Evolutionary conservation across 2,888 invertebrate species (phyloP).

Genomic region (Sphecodes monilicornis): DNA sequence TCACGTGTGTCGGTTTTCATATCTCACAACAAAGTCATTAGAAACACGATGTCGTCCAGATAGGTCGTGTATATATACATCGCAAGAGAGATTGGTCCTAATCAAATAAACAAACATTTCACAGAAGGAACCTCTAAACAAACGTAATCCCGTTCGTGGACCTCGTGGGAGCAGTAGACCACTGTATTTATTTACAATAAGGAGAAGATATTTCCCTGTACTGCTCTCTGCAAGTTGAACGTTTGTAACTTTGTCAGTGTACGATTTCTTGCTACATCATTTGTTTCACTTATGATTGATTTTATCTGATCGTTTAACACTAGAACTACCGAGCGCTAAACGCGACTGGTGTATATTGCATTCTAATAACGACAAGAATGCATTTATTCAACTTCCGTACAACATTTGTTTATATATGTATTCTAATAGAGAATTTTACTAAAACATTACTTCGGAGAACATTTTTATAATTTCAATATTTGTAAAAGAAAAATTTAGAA

Average conservation of each 20-base stretch:
- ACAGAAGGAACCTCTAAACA: constrained; percentile 17
- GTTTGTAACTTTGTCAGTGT: not conserved
- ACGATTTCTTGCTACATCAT: not conserved
- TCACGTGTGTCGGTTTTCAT: not conserved
- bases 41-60: constrained; percentile 1
- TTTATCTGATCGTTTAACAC: too few species aligned
- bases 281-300: not conserved
- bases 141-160: constrained; percentile 25
- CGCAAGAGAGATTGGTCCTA: constrained; percentile 38
- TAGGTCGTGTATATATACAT: constrained; percentile 23
- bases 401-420: too few species aligned
- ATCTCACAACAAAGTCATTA: constrained; percentile 23
- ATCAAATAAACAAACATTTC: constrained; percentile 39
- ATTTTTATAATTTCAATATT: too few species aligned
- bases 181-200: constrained; percentile 49
- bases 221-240: not conserved
- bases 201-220: constrained; percentile 11
- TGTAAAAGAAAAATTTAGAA: too few species aligned
- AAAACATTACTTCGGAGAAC: too few species aligned
- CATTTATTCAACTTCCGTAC: too few species aligned
- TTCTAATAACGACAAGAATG: too few species aligned
- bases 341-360: too few species aligned
- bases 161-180: not conserved
- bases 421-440: too few species aligned
- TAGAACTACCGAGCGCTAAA: too few species aligned